Evolutionary conservation across 2,888 invertebrate genomes (phyloP), one percentile per base, ranked within the genome.

Genomic region (Keiferia lycopersicella): DNA sequence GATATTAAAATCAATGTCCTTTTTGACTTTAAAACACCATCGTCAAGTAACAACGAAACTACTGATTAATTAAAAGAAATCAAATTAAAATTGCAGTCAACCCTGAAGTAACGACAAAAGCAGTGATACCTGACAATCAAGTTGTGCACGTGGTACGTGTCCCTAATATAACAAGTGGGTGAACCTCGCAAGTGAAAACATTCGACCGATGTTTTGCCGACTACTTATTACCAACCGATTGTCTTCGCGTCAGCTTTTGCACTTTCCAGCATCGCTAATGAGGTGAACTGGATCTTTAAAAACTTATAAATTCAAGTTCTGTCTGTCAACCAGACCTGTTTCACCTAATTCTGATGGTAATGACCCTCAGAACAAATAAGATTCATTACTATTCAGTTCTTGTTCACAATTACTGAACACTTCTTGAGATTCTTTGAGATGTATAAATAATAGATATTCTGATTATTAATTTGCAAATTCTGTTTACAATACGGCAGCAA

Each of bases 201-300:
- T 81, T 80, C 68, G 69, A 76, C 72, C 73, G 69, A 77, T 83
- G 79, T 88, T 64, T 64, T 64, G 61, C 48, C n/a, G 7, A 18
- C 72, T 71, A 69, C 79, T 80, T 83, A 85, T 86, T 86, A 88
- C 86, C 82, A 84, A 82, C 78, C 80, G 76, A 87, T 87, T 85
- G 87, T 87, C 80, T 84, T 84, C 85, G 87, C 81, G 87, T 87
- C 88, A 87, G 80, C 81, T 87, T 87, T 88, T 88, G 88, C 90
- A 89, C 90, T 88, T 86, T 82, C 75, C 76, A 85, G 88, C 85
- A 84, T 88, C 79, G 70, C 77, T 83, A 86, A 84, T 83, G 82
- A 82, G 63, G 81, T 83, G 82, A 81, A 78, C 86, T 70, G 77
- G 79, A 78, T 81, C 78, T 76, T 80, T 69, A 65, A 73, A 77